These are phyloP conservation scores for Hyposoter didymator DNA, from an alignment of 2,888 invertebrate species.

Conservation along the genomic window DNA sequence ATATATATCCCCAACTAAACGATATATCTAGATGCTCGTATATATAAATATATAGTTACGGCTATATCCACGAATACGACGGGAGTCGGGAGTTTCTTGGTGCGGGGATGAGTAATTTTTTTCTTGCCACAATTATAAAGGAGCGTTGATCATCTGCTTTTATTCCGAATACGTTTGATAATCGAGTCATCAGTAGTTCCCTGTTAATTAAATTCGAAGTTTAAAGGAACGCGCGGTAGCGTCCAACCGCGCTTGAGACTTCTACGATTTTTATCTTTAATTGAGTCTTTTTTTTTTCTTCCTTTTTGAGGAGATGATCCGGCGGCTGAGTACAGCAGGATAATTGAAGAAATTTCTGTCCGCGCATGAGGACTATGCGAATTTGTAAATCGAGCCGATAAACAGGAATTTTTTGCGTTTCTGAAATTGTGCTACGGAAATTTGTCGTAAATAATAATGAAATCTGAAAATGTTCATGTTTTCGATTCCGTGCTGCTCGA, in stretches of 20 bases:
- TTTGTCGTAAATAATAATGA: neutral
- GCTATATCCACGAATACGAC: neutral
- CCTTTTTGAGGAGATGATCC: neutral
- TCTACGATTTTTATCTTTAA: neutral
- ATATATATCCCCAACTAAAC: slow-evolving; percentile 56
- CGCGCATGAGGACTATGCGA: neutral
- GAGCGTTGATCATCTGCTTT: slow-evolving; percentile 41
- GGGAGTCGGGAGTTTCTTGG: slow-evolving; percentile 3
- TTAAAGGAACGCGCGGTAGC: neutral
- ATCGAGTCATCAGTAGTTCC: slow-evolving; percentile 12
- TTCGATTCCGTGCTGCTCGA: neutral
- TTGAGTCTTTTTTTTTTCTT: neutral
- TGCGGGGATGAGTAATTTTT: slow-evolving; percentile 52
- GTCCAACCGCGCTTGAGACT: neutral
- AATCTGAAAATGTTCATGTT: neutral
- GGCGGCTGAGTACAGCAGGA: neutral
- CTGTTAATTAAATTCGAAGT: neutral
- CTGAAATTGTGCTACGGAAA: neutral
- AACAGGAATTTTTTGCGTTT: neutral
- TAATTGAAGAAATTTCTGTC: neutral
- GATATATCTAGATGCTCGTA: slow-evolving; percentile 24
- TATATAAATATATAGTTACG: slow-evolving; percentile 60
- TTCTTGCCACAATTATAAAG: slow-evolving; percentile 49
- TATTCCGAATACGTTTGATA: slow-evolving; percentile 35
- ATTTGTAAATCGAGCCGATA: neutral